Evolutionary conservation across 2,888 invertebrate genomes (phyloP).

Genomic region (Marasmarcha lunaedactyla): DNA sequence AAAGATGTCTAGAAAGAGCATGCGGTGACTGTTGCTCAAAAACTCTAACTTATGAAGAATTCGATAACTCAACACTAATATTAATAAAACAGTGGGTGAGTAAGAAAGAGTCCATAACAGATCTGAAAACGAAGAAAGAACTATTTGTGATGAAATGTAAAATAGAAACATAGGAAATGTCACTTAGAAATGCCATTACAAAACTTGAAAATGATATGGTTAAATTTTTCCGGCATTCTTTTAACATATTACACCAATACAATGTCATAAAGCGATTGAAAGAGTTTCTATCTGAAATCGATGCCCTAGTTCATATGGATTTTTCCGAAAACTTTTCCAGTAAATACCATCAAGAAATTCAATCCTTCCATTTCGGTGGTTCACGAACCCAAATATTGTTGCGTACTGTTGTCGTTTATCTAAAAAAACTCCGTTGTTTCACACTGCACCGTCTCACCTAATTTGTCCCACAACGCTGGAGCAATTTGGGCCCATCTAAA

Average conservation of each 20-base stretch:
- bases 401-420: conserved; percentile 31
- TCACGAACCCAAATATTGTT: conserved; percentile 23
- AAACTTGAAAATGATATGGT: conserved; percentile 11
- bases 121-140: conserved; percentile 9
- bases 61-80: background rate
- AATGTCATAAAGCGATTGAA: conserved; percentile 9
- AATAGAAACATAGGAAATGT: conserved; percentile 8
- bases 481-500: conserved; percentile 25
- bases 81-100: background rate
- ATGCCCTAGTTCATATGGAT: conserved; percentile 20
- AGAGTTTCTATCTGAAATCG: conserved; percentile 13
- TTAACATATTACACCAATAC: conserved; percentile 18
- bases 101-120: background rate
- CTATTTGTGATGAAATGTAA: conserved; percentile 10
- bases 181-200: conserved; percentile 7
- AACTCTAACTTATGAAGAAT: conserved; percentile 8
- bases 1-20: conserved; percentile 16
- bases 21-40: conserved; percentile 16
- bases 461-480: conserved; percentile 20
- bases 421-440: conserved; percentile 14
- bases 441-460: conserved; percentile 22
- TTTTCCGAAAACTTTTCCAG: conserved; percentile 31
- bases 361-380: conserved; percentile 30
- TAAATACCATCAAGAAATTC: conserved; percentile 28
- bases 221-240: conserved; percentile 6